These are phyloP conservation scores for Cranoglanis bouderius DNA, from an alignment of 2,113 vertebrate genomes.

Conservation along the genomic window DNA sequence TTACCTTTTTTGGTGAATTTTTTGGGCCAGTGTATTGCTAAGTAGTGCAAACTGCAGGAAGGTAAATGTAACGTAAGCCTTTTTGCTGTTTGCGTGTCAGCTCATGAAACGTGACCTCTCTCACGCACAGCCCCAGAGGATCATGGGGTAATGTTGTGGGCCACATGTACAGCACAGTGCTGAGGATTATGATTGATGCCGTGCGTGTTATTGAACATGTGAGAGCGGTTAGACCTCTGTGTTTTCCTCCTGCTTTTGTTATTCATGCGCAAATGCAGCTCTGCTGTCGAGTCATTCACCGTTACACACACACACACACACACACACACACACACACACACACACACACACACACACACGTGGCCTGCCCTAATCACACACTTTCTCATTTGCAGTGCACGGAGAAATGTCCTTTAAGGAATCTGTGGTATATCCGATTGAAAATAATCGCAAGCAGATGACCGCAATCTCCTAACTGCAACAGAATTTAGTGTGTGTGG, in stretches of 20 bases:
- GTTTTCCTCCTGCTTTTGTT: constrained; percentile 38
- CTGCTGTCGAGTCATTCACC: constrained; percentile 36
- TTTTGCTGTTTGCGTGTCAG: not conserved
- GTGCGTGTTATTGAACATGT: constrained; percentile 44
- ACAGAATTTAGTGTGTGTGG: not conserved
- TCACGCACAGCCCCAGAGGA: constrained; percentile 4
- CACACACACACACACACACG: not conserved
- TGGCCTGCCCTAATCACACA: constrained; percentile 32
- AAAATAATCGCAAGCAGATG: constrained; percentile 33
- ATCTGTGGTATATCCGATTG: constrained; percentile 33
- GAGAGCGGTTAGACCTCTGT: constrained; percentile 32
- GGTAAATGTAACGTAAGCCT: not conserved
- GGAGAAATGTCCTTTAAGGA: constrained; percentile 26
- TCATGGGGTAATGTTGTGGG: constrained; percentile 20
- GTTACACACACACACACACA: not conserved
- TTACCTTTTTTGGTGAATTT: not conserved
- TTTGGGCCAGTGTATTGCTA: not conserved
- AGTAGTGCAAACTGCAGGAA: not conserved
- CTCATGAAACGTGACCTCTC: constrained; percentile 8
- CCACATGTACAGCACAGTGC: constrained; percentile 3
- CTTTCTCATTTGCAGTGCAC: constrained; percentile 30
- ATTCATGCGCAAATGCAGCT: constrained; percentile 35
- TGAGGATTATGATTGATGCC: constrained; percentile 34
- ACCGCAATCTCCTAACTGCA: not conserved
- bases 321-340: not conserved